These are phyloP conservation scores for Barypeithes pellucidus DNA, from an alignment of 2,888 invertebrate species.

Conservation along the genomic window DNA sequence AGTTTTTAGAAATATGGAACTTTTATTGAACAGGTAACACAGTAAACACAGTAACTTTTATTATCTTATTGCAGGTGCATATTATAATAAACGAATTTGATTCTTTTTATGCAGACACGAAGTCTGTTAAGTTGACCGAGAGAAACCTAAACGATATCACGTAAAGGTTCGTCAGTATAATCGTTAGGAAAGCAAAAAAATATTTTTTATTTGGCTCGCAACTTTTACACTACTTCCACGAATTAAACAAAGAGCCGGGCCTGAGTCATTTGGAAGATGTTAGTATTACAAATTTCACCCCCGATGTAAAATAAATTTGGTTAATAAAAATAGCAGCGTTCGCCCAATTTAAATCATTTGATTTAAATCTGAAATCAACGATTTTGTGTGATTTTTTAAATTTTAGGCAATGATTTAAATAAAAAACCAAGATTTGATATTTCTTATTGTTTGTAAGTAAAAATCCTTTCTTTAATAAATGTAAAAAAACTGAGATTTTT, in stretches of 20 bases:
- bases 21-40: slow-evolving; percentile 7
- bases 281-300: too few relatives aligned
- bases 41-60: background rate
- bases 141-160: background rate
- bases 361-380: too few relatives aligned
- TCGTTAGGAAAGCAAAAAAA: background rate
- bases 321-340: too few relatives aligned
- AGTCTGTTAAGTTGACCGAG: background rate
- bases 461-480: too few relatives aligned
- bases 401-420: too few relatives aligned
- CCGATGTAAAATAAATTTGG: too few relatives aligned
- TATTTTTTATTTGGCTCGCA: background rate
- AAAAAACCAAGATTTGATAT: too few relatives aligned
- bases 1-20: background rate
- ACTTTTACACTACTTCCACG: slow-evolving; percentile 10
- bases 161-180: background rate
- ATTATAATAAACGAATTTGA: background rate
- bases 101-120: slow-evolving; percentile 11
- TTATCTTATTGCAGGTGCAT: slow-evolving; percentile 8
- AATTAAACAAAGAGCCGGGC: background rate
- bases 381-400: too few relatives aligned
- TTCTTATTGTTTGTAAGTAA: too few relatives aligned
- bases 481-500: too few relatives aligned
- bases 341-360: too few relatives aligned
- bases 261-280: too few relatives aligned